These are phyloP conservation scores for Polyommatus iphigenia DNA, from an alignment of 2,888 invertebrate genomes.

Conservation along the genomic window DNA sequence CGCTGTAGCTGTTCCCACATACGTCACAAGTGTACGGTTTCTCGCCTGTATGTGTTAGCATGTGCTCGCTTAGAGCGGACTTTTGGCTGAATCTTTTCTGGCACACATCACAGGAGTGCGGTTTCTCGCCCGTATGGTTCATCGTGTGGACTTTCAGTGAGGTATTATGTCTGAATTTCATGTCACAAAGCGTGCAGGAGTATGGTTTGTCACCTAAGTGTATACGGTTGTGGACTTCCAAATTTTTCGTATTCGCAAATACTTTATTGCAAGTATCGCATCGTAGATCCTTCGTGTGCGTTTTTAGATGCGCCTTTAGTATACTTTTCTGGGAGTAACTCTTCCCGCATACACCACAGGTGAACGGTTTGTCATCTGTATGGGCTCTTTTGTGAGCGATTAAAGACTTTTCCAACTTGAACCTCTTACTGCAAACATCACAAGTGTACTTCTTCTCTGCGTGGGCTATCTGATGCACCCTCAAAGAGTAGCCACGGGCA, in stretches of 20 bases:
- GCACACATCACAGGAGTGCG: background rate
- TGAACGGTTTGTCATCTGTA: background rate
- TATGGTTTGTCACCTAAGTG: background rate
- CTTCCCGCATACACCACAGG: background rate
- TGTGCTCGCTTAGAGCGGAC: background rate
- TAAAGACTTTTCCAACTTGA: background rate
- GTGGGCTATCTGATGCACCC: background rate
- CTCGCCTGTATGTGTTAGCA: background rate
- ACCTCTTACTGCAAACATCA: background rate
- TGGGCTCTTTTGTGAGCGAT: background rate
- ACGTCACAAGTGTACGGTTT: background rate
- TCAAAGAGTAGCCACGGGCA: background rate
- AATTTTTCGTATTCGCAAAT: background rate
- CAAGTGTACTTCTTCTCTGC: background rate
- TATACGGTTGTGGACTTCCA: background rate
- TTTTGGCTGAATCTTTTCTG: background rate
- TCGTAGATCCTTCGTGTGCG: background rate
- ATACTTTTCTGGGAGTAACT: background rate
- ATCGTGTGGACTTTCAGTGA: background rate
- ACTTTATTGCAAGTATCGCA: background rate
- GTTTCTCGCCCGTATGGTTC: conserved; percentile 12
- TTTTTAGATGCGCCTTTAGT: background rate
- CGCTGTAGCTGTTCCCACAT: background rate
- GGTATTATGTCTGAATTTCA: background rate
- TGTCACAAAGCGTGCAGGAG: background rate